Evolutionary conservation across 2,797 vertebrate species (phyloP), one percentile per base, ranked within the genome.

Genomic region (Clarias platycephalus): DNA sequence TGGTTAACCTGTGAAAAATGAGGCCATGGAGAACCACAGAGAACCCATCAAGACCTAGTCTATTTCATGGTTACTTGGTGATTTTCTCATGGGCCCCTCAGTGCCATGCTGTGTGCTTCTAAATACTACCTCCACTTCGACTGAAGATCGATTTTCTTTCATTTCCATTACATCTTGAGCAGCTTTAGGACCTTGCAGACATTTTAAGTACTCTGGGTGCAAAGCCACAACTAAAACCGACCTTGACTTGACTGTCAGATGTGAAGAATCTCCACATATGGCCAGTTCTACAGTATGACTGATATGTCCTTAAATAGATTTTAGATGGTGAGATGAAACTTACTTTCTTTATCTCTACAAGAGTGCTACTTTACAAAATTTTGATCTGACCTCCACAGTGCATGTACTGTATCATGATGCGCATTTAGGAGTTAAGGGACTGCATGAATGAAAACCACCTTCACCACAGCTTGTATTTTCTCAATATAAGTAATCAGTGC

Each of bases 401-500:
- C 31, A 40, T 40, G 34, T 4, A 26, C 7, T 40, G 34, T 4
- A 26, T 13, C 13, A 6, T 79, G 24, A 63, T 16, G 58, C n/a
- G 76, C 2, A 40, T 64, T 26, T 20, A 22, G 16, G 22, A 37
- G 24, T 5, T 26, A 31, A 20, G 26, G 0, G 74, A 58, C 16
- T 13, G 74, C 13, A 12, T 34, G 55, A 77, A 57, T 24, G 28
- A 76, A 58, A 76, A 6, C 4, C 53, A 34, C 53, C 74, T 63
- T 79, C 58, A 26, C 0, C 2, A 40, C 58, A 79, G 44, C 22
- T 63, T 8, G 49, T 53, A 53, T 53, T 63, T 58, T 58, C 34
- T 63, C 76, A 26, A 79, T 28, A 63, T 44, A 28, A 64, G n/a
- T 49, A 63, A 79, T 79, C 58, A 28, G 40, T 63, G 64, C 63